Evolutionary conservation across 2,113 vertebrate species (phyloP).

Genomic region (Anguilla rostrata): DNA sequence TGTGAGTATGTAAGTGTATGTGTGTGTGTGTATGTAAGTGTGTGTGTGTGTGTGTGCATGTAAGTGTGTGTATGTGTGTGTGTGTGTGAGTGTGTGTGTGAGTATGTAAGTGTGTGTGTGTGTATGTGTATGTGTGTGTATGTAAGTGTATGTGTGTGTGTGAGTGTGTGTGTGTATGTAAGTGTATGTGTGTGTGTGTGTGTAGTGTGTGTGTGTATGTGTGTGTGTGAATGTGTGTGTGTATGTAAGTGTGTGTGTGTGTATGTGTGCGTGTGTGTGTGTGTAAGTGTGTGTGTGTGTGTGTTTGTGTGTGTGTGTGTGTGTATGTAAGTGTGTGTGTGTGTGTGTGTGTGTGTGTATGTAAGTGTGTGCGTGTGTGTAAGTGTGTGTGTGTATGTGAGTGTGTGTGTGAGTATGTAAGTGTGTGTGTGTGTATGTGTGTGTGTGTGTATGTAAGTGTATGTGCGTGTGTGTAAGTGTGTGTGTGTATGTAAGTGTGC

Average conservation of each 20-base stretch:
- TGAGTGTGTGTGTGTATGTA: constrained; percentile 28
- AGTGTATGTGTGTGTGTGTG: neutral
- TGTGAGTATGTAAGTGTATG: neutral
- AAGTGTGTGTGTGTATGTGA: constrained; percentile 15
- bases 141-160: constrained; percentile 28
- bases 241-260: neutral
- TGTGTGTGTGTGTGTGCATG: constrained; percentile 17
- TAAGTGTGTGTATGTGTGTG: neutral
- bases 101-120: constrained; percentile 6
- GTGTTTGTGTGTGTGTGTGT: neutral
- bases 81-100: constrained; percentile 35
- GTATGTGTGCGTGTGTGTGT: constrained; percentile 17
- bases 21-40: constrained; percentile 17
- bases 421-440: too few relatives aligned
- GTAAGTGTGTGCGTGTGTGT: constrained; percentile 21
- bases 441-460: constrained; percentile 19
- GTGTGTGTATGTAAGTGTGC: constrained; percentile 15
- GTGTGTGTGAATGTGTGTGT: constrained; percentile 26
- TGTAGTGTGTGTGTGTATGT: constrained; percentile 22
- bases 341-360: constrained; percentile 14
- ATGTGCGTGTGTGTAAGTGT: constrained; percentile 12
- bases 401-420: constrained; percentile 31
- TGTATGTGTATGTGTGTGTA: constrained; percentile 15
- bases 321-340: constrained; percentile 34
- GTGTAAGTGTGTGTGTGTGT: constrained; percentile 15